A percentile compares a stretch with the other conserved stretches of the same genome.
These are phyloP conservation scores for Mimas tiliae DNA, from an alignment of 2,888 invertebrate genomes.

Conservation along the genomic window DNA sequence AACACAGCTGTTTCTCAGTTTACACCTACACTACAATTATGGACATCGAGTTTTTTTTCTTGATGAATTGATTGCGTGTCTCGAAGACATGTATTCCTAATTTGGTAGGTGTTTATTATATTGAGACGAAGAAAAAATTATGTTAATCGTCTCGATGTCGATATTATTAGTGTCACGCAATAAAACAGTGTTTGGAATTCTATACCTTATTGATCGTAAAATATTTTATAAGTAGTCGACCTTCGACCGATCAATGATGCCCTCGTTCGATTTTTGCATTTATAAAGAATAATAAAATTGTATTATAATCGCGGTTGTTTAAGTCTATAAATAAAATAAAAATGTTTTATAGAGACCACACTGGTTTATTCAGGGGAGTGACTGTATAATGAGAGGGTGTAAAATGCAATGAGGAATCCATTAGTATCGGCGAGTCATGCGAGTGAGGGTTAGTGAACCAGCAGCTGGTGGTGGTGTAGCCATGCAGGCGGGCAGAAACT, in stretches of 20 bases:
- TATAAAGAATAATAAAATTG: constrained; percentile 24
- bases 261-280: constrained; percentile 27
- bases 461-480: constrained; percentile 66
- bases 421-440: constrained; percentile 51
- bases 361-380: constrained; percentile 35
- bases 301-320: constrained; percentile 16
- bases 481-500: constrained; percentile 52
- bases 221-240: constrained; percentile 23
- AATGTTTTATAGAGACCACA: constrained; percentile 28
- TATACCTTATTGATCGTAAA: constrained; percentile 26
- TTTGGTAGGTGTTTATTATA: constrained; percentile 51
- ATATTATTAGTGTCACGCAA: constrained; percentile 43
- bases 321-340: constrained; percentile 20
- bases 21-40: constrained; percentile 62
- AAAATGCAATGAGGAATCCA: constrained; percentile 51
- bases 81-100: constrained; percentile 52
- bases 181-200: constrained; percentile 39
- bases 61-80: constrained; percentile 59
- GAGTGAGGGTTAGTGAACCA: constrained; percentile 63
- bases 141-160: constrained; percentile 45
- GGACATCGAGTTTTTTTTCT: constrained; percentile 57
- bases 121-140: constrained; percentile 49
- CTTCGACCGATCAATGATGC: constrained; percentile 16
- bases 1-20: constrained; percentile 66
- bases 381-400: constrained; percentile 25